Base-by-base conservation (phyloP, 1,140 invertebrate species). In the Drosophila kurseongensis region DNA sequence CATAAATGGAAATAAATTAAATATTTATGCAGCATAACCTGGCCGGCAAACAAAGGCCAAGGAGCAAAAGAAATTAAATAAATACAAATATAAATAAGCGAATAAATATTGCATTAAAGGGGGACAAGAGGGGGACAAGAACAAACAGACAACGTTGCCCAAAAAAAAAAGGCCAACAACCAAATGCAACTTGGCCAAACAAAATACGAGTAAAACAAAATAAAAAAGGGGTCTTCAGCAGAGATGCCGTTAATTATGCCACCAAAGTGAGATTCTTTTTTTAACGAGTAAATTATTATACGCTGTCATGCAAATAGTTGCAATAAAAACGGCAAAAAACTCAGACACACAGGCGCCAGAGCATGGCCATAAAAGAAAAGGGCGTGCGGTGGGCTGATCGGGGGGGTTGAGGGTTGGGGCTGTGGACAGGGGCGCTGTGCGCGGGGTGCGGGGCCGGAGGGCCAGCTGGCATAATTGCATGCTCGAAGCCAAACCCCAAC, bases 391-490 rank as follows among this genome's bases (percentile, higher is more conserved):
- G 29, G 27, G 36, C 8, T 7, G 40, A 23, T 44, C 14, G 29
- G 13, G 41, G 27, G 40, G 18, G 18, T 12, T n/a, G 18, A 1
- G 58, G 13, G 44, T 51, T 13, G 13, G 5, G 27, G 27, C n/a
- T 13, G n/a, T 6, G 1, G n/a, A 23, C 23, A 42, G 29, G 2
- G 12, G 12, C 38, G 42, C 18, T 18, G 18, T 18, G 18, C 18
- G 18, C 32, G 13, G 52, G 65, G 54, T 47, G 4, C 13, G 44
- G 12, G 14, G 32, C 7, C 32, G 55, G 35, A 48, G 47, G 60
- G 56, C 54, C 68, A 68, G 55, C 72, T 52, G 73, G 60, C 66
- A 81, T 77, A 82, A 83, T 82, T 82, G 79, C 79, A 82, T 63
- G 75, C 80, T 51, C 74, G 56, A 60, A 78, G 78, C 60, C 16